Evolutionary conservation across 2,888 invertebrate species (phyloP), one percentile per base, ranked within the genome.

Genomic region (Cybosia mesomella): DNA sequence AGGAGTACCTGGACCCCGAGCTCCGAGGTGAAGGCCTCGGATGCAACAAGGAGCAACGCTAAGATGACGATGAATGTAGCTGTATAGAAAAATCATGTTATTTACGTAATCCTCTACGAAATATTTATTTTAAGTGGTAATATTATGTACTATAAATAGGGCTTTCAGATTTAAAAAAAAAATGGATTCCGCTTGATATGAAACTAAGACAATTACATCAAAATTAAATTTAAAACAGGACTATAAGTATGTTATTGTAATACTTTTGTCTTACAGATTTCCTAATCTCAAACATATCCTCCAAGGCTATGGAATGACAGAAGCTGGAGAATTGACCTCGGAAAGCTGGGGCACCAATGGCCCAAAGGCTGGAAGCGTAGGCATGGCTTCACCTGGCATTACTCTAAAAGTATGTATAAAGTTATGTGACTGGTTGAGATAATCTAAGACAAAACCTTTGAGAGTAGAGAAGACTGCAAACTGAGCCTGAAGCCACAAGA

Each of bases 271-370:
- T 68, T 64, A 2, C 68, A 91, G 91, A 69, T 88, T 90, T 64
- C 90, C 89, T 10, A 85, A 85, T 2, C 77, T 92, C 18, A 74
- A 83, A 67, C 71, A 82, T 69, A 73, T 91, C 43, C 70, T 90
- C 65, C 92, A 92, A 89, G 91, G 92, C 4, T 92, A 93, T 59
- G 92, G 92, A 15, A 90, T 92, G 91, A 92, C 91, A 11, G 92
- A 92, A 77, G 86, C 89, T 39, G 92, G 92, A 21, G 92, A 92
- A 67, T 85, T 88, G 32, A 85, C 89, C 21, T 91, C 91, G 9
- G 91, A 92, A 71, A 89, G 81, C 73, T 90, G 89, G 89, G 89
- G 86, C 32, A 79, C 82, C 66, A 88, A 88, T 71, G 90, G 90
- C 7, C 83, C 86, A n/a, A 90, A 88, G 72, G 71, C 83, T 49